Conservation (phyloP, 2,797 vertebrate genomes). For the Sphenopsis melanotis region DNA sequence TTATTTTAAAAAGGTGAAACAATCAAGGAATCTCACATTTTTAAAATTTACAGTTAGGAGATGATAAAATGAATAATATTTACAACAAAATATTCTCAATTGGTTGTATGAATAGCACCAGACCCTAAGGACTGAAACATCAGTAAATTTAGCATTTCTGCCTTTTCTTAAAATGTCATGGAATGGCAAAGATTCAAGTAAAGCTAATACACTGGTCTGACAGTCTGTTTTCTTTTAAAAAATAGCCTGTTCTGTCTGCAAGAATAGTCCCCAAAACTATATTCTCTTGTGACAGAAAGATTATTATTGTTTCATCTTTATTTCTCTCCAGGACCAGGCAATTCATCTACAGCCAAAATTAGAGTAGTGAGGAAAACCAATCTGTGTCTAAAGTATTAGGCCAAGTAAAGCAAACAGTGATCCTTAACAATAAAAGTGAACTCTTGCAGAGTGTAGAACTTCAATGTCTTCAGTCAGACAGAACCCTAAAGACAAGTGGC, state of each 20-base stretch:
- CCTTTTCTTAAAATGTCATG: not conserved
- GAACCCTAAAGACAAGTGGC: not conserved
- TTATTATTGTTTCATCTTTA: not conserved
- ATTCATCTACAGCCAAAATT: not conserved
- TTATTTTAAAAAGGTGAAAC: not conserved
- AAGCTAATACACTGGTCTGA: not conserved
- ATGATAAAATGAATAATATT: not conserved
- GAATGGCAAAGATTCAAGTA: not conserved
- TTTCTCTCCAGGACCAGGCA: not conserved
- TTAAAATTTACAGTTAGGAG: not conserved
- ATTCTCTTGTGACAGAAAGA: not conserved
- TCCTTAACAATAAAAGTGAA: not conserved
- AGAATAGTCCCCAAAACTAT: not conserved
- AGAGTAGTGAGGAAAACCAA: not conserved
- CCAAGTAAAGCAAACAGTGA: not conserved
- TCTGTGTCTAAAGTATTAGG: not conserved
- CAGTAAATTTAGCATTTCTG: not conserved
- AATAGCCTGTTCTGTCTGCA: not conserved
- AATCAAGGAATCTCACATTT: not conserved
- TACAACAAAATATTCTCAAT: not conserved
- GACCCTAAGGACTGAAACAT: not conserved
- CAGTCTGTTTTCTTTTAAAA: not conserved
- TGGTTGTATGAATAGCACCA: not conserved
- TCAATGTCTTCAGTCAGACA: not conserved
- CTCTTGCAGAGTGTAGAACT: not conserved